Percentiles rank a stretch among this genome's conserved stretches.
Evolutionary conservation across 2,113 vertebrate genomes (phyloP).

Genomic region (Paramormyrops kingsleyae): DNA sequence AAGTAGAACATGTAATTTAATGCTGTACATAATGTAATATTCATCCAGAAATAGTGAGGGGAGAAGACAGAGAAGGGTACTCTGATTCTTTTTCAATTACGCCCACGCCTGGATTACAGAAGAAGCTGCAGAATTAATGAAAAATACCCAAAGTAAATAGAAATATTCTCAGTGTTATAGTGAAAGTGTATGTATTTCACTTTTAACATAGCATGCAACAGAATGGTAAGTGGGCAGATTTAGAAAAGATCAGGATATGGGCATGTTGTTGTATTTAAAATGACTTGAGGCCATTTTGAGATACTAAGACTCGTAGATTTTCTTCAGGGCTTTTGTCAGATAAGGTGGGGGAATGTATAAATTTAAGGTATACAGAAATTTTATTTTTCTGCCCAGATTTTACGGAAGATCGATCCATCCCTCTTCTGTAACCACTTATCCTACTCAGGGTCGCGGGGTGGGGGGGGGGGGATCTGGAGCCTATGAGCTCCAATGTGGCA

Average conservation of each 20-base stretch:
- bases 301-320: not conserved
- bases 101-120: not conserved
- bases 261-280: not conserved
- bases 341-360: not conserved
- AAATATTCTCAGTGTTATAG: not conserved
- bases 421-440: no score
- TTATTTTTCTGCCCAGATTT: not conserved
- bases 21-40: not conserved
- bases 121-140: not conserved
- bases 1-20: not conserved
- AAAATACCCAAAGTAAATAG: not conserved
- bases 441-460: no score
- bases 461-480: no score
- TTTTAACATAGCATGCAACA: not conserved
- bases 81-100: not conserved
- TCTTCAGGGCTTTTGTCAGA: not conserved
- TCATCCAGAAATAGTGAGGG: not conserved
- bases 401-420: not conserved
- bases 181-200: not conserved
- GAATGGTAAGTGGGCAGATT: not conserved
- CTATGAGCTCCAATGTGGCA: no score
- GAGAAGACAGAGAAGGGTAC: not conserved
- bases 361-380: not conserved
- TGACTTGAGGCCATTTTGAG: not conserved
- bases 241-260: not conserved